Conservation (phyloP, 2,113 vertebrate genomes). For the Muscicapa adusta region DNA sequence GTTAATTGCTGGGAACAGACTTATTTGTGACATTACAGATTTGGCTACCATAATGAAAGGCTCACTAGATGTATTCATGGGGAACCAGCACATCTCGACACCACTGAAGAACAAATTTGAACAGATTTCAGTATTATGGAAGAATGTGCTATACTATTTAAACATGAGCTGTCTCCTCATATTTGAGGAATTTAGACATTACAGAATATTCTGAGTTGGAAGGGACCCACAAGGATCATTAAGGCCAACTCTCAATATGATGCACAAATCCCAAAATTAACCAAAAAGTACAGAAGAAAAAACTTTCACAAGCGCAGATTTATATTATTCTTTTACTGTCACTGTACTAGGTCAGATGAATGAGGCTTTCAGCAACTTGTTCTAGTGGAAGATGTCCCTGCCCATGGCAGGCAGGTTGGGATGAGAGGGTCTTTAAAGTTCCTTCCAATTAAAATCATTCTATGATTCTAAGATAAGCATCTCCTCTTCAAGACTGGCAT, state of each 20-base stretch:
- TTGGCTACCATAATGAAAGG: background rate
- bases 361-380: background rate
- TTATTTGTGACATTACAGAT: background rate
- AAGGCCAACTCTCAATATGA: background rate
- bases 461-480: background rate
- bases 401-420: background rate
- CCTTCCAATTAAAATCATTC: background rate
- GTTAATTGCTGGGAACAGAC: background rate
- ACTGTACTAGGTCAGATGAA: background rate
- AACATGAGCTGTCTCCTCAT: background rate
- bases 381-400: background rate
- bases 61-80: background rate
- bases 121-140: background rate
- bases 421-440: rapidly evolving
- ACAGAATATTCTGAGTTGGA: background rate
- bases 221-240: background rate
- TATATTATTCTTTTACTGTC: background rate
- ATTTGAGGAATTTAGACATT: background rate
- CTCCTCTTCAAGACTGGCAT: background rate
- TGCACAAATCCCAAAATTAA: background rate
- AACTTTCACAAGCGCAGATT: background rate
- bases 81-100: background rate
- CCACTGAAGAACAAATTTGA: background rate
- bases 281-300: background rate
- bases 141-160: background rate